These are phyloP conservation scores for Nothura maculosa DNA, from an alignment of 2,797 vertebrate genomes.

Conservation along the genomic window DNA sequence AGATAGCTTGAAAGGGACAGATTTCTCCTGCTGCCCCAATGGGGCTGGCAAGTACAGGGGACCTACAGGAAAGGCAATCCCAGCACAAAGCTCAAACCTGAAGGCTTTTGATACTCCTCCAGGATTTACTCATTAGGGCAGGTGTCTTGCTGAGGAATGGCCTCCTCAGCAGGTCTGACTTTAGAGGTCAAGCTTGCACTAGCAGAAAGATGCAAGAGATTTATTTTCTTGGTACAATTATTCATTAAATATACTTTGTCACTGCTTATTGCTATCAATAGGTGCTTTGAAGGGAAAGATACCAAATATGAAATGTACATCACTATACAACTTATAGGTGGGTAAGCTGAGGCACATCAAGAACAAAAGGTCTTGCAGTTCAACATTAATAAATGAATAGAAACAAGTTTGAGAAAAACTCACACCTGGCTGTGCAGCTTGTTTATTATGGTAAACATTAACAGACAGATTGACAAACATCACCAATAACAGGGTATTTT, in stretches of 20 bases:
- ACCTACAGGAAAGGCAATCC: conserved; percentile 26
- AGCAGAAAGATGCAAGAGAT: neutral
- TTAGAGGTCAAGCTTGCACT: conserved; percentile 10
- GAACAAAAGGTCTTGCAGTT: neutral
- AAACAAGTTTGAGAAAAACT: neutral
- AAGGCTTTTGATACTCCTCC: conserved; percentile 14
- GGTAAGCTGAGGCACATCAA: neutral
- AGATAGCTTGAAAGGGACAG: neutral
- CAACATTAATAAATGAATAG: conserved; percentile 20
- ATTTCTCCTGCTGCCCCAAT: neutral
- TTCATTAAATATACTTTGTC: neutral
- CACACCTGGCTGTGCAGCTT: neutral
- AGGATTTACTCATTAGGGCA: neutral
- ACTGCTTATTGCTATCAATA: neutral
- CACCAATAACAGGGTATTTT: conserved; percentile 33
- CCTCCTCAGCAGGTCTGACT: conserved; percentile 10
- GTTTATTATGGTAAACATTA: conserved; percentile 29
- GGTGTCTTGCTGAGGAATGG: neutral
- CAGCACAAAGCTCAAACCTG: neutral
- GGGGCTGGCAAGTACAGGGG: neutral
- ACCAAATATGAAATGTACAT: neutral
- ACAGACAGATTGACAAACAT: neutral
- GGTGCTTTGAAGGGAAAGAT: no score
- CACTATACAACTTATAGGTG: neutral
- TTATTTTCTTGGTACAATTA: conserved; percentile 3